Evolutionary conservation across 1,140 invertebrate species (phyloP).

Genomic region (Copidosoma floridanum): DNA sequence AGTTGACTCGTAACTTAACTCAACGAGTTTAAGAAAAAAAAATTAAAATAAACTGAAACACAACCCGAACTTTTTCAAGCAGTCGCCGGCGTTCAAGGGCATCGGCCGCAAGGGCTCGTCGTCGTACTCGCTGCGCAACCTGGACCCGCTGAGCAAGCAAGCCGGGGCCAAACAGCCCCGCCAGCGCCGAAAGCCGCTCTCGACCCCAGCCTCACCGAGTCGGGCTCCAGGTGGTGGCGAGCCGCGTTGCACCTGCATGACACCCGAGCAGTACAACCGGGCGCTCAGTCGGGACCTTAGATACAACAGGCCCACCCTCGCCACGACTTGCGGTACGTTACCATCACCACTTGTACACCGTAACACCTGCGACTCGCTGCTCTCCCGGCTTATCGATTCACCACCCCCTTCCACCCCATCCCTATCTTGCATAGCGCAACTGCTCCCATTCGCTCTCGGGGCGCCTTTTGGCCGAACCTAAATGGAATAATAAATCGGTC

Average conservation of each 20-base stretch:
- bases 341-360: background rate
- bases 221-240: conserved; percentile 73
- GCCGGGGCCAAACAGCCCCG: conserved; percentile 72
- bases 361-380: background rate
- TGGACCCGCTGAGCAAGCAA: conserved; percentile 86
- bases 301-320: conserved; percentile 70
- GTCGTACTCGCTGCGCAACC: conserved; percentile 90
- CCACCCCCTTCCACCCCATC: background rate
- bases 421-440: too few species aligned
- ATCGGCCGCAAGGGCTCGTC: conserved; percentile 89
- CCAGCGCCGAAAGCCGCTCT: conserved; percentile 85
- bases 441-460: background rate
- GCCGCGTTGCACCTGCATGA: conserved; percentile 94
- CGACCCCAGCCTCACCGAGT: conserved; percentile 91
- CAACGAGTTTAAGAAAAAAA: too few species aligned
- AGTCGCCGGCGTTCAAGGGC: conserved; percentile 97
- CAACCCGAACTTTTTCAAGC: conserved; percentile 51
- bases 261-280: conserved; percentile 85
- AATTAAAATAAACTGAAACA: too few species aligned
- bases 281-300: conserved; percentile 80
- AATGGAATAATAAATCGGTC: conserved; percentile 25
- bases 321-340: too few species aligned
- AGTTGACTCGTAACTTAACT: too few species aligned
- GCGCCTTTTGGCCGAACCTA: conserved; percentile 20
- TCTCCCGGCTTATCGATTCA: background rate